Base-by-base conservation (phyloP, 1,140 invertebrate genomes). In the Lordiphosa clarofinis region DNA sequence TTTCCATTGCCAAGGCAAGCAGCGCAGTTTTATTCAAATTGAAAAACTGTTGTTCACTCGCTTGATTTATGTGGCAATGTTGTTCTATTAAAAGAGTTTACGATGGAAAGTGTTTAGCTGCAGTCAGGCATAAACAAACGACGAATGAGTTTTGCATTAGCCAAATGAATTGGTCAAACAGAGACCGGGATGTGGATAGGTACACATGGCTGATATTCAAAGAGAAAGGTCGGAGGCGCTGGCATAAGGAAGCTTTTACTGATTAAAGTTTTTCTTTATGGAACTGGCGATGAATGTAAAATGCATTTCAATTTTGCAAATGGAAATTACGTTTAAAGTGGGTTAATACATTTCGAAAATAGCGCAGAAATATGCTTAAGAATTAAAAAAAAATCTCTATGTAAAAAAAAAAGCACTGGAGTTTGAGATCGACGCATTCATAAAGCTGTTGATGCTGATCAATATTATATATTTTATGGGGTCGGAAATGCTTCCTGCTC, bases 71-170 rank as follows among this genome's bases (percentile, higher is more conserved):
- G 64, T 24, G 48, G 48, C 54, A 64, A 66, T 44, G 38, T 43
- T 44, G 49, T 15, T 69, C 36, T 49, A 60, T 55, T 57, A 21
- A 48, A 35, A 44, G 64, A 69, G 66, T 69, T 69, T 61, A 69
- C 66, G 56, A 69, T 69, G 49, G 66, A 69, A 69, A 69, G 66
- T 69, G 44, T 55, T 11, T 38, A 7, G 37, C 44, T 52, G 65
- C 54, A 64, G 56, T 62, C 59, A 49, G 42, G 43, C 58, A 57
- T 56, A 35, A 40, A 52, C 42, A 13, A 42, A 38, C 44, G 40
- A 13, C n/a, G 31, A 42, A 60, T 68, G 65, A 44, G 47, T 28
- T 47, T 33, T 67, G 47, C 63, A 68, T 68, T 68, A 60, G 56
- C 42, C 48, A 69, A 67, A 69, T 69, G 56, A 69, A 60, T 33